Percentiles rank a stretch among this genome's conserved stretches.
phyloP scores from a whole-genome alignment of 2,113 vertebrate species.

The Plestiodon gilberti region DNA sequence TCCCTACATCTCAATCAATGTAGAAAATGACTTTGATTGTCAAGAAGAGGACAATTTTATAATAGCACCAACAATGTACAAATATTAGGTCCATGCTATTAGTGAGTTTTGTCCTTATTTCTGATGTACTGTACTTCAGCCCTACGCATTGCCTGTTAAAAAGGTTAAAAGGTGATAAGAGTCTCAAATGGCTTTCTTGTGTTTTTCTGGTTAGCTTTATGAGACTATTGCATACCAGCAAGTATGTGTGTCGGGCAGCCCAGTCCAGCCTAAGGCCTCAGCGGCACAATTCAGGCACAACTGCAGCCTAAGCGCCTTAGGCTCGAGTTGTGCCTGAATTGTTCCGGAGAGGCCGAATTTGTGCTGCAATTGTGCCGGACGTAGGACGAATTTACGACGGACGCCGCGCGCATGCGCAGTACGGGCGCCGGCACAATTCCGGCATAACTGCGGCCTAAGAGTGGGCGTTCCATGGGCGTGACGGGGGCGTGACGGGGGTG shows the following conservation, averaged over 20 bases:
- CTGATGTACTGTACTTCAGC: neutral
- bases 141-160: neutral
- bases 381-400: too few relatives aligned
- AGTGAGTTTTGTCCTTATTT: neutral
- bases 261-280: too few relatives aligned
- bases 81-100: neutral
- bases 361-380: too few relatives aligned
- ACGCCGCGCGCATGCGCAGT: too few relatives aligned
- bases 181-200: neutral
- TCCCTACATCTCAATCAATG: neutral
- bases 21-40: neutral
- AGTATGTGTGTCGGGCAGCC: neutral
- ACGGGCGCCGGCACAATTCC: too few relatives aligned
- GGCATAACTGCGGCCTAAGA: too few relatives aligned
- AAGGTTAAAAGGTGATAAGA: neutral
- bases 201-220: neutral
- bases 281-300: too few relatives aligned
- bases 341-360: too few relatives aligned
- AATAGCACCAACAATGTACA: neutral
- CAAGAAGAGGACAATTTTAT: neutral
- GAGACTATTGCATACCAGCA: neutral
- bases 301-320: too few relatives aligned
- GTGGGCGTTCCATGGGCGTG: too few relatives aligned
- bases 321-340: too few relatives aligned
- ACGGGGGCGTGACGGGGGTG: too few relatives aligned